These are phyloP conservation scores for Chiridota heheva DNA, from an alignment of 35 echinoderm and acorn worm genomes.

Conservation along the genomic window DNA sequence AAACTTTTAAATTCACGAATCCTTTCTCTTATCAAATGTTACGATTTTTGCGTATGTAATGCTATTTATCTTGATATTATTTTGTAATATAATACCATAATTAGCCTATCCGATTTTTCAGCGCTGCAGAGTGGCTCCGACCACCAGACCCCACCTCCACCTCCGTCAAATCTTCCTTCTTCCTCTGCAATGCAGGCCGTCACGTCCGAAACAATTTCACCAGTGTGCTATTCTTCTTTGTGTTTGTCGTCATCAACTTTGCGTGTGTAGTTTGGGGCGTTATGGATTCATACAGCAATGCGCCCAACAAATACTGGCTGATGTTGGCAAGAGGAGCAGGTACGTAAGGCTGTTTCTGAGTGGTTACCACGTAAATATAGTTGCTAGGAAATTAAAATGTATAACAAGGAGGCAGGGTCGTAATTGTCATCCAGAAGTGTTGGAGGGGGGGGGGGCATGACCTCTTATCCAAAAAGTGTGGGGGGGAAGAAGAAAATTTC, in stretches of 20 bases:
- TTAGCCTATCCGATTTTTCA: too few species aligned
- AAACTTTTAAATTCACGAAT: too few species aligned
- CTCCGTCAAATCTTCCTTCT: not conserved
- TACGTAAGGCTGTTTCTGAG: not conserved
- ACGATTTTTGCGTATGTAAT: too few species aligned
- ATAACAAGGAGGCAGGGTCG: not conserved
- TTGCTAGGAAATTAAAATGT: not conserved
- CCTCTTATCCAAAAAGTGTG: too few species aligned
- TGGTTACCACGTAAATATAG: not conserved
- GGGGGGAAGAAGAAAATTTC: not conserved
- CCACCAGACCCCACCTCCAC: slow-evolving; percentile 14
- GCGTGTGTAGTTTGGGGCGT: slow-evolving; percentile 21
- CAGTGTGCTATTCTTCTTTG: slow-evolving; percentile 37
- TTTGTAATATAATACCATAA: too few species aligned
- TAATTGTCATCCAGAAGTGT: not conserved
- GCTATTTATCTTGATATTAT: too few species aligned
- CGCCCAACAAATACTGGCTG: slow-evolving; percentile 26
- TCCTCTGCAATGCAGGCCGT: not conserved
- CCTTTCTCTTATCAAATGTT: too few species aligned
- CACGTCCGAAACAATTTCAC: slow-evolving; percentile 53
- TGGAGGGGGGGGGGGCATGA: too few species aligned
- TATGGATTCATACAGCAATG: not conserved
- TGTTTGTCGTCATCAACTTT: slow-evolving; percentile 31
- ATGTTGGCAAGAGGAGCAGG: slow-evolving; percentile 47
- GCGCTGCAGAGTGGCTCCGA: slow-evolving; percentile 63